These are phyloP conservation scores for Pleuronectes platessa DNA, from an alignment of 2,113 vertebrate species.

Conservation along the genomic window DNA sequence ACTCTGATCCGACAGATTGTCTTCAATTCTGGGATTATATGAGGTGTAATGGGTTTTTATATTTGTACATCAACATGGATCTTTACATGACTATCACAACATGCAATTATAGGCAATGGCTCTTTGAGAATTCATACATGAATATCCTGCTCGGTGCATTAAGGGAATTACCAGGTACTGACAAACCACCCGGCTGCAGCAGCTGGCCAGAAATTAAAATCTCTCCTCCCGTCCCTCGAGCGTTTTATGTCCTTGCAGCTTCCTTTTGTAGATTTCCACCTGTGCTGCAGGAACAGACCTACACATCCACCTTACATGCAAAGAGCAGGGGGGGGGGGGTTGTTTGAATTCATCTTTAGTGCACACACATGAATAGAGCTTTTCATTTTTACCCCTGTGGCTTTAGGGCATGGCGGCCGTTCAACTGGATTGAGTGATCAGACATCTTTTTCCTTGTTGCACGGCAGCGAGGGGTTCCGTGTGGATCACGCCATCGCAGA, in stretches of 20 bases:
- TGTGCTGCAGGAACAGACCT: not conserved
- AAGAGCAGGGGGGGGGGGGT: not conserved
- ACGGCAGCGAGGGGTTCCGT: conserved; percentile 33
- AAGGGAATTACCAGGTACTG: not conserved
- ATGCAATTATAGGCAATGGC: not conserved
- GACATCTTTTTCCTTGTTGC: conserved; percentile 45
- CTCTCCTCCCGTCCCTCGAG: not conserved
- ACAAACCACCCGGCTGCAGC: not conserved
- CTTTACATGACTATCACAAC: no score
- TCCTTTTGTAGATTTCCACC: not conserved
- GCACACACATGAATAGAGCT: conserved; percentile 40
- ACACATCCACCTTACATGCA: conserved; percentile 21
- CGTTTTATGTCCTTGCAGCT: not conserved
- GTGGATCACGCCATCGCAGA: conserved; percentile 45
- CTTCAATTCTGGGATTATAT: no score
- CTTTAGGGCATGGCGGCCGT: conserved; percentile 53
- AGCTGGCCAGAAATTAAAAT: not conserved
- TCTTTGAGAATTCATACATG: no score
- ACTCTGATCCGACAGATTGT: no score
- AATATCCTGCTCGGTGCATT: no score
- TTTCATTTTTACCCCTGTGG: conserved; percentile 48
- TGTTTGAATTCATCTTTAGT: not conserved
- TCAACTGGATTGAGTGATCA: conserved; percentile 61
- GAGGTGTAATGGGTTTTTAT: no score
- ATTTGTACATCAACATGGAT: no score